These are phyloP conservation scores for Pinctada fucata DNA, from an alignment of 2,888 invertebrate species.

Conservation along the genomic window DNA sequence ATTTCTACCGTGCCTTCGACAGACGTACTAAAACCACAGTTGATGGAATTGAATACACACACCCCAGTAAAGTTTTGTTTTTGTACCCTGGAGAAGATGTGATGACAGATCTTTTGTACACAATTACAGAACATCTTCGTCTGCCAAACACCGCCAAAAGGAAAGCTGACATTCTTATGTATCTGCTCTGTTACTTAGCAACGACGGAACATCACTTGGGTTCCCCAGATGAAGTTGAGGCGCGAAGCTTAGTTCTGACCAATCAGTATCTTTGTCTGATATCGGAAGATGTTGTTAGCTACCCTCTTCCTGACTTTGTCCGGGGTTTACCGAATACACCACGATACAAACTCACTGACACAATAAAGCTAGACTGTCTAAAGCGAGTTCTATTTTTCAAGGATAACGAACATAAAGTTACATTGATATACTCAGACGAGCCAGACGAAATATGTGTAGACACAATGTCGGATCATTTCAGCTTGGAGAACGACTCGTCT, in stretches of 20 bases:
- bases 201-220: constrained; percentile 41
- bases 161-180: constrained; percentile 60
- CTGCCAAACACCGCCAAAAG: constrained; percentile 42
- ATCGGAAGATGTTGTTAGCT: constrained; percentile 72
- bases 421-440: constrained; percentile 72
- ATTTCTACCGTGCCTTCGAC: constrained; percentile 70
- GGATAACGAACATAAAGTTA: constrained; percentile 58
- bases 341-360: constrained; percentile 64
- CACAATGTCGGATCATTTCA: constrained; percentile 67
- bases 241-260: constrained; percentile 69
- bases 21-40: constrained; percentile 63
- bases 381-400: constrained; percentile 61
- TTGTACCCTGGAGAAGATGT: constrained; percentile 74
- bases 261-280: constrained; percentile 68
- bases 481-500: constrained; percentile 48
- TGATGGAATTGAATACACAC: constrained; percentile 69
- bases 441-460: constrained; percentile 71
- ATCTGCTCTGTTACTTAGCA: constrained; percentile 59
- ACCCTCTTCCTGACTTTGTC: constrained; percentile 75
- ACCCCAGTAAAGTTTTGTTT: constrained; percentile 70
- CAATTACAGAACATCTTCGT: constrained; percentile 63
- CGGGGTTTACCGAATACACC: constrained; percentile 70
- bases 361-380: constrained; percentile 66
- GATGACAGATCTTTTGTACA: constrained; percentile 68
- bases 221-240: constrained; percentile 46